Base-by-base conservation (phyloP, 2,888 invertebrate genomes). In the Perdita meconis region DNA sequence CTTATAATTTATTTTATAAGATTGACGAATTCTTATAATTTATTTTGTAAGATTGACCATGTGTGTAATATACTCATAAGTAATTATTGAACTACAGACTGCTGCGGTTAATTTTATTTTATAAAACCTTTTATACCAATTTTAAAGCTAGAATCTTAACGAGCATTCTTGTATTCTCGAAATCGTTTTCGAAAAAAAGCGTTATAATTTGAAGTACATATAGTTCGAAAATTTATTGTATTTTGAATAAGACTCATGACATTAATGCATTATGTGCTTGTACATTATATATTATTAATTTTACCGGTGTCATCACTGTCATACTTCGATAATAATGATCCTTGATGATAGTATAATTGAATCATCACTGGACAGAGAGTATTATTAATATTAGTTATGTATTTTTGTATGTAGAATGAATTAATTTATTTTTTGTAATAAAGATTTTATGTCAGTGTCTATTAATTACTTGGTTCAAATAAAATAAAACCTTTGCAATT, bases 371-470 rank as follows among this genome's bases (percentile, higher is more conserved):
- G 84, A 87, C 89, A 90, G 89, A 90, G 88, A 90, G 90, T 90
- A 90, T 90, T 90, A 90, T 90, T 90, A 84, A 88, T 88, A 90
- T 89, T 87, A 89, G 86, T 87, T 87, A 84, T 90, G 90, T 90
- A 90, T 90, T 90, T 90, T 90, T 90, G 89, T 90, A 90, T 87
- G 87, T 90, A 90, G 87, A 90, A 81, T 87, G 88, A 89, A 89
- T 89, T 90, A 90, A 90, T 90, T 90, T 90, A 90, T 90, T 90
- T 90, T 90, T 90, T 90, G 89, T 90, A 90, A 90, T 90, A 85
- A 85, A 85, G 86, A 86, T 79, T 85, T 85, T 85, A 85, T 82
- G 84, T 86, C 86, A 63, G 72, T 76, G 78, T 82, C 84, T 55
- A 78, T 77, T 70, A 66, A 64, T 67, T 76, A 40, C 1, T 34